Evolutionary conservation across 2,113 vertebrate species (phyloP).

Genomic region (Potamarius usumacintae): DNA sequence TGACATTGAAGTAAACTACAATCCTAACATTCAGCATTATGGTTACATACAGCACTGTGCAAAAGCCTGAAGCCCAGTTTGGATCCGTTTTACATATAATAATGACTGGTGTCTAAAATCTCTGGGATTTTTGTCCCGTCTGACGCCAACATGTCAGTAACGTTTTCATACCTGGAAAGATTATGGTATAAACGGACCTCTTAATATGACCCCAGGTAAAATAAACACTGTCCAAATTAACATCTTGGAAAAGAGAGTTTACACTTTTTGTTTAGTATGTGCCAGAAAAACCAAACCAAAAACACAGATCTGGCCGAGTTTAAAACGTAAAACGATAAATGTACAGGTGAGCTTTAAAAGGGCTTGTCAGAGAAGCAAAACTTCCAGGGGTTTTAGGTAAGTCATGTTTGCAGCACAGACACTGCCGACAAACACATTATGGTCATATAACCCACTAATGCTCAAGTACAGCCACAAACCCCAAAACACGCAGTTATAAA

Average conservation of each 20-base stretch:
- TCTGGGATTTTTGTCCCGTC: neutral
- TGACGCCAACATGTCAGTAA: neutral
- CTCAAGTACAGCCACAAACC: neutral
- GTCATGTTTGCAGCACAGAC: no score
- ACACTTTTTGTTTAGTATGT: neutral
- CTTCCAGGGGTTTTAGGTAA: neutral
- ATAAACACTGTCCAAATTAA: neutral
- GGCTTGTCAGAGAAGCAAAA: neutral
- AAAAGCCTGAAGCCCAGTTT: neutral
- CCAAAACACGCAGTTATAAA: neutral
- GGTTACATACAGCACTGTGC: constrained; percentile 14
- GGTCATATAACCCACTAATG: constrained; percentile 18
- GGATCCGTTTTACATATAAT: neutral
- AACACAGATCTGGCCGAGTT: neutral
- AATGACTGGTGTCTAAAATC: no score
- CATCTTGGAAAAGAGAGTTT: neutral
- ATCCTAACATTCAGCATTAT: constrained; percentile 10
- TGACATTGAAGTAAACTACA: neutral
- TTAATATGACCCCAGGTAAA: neutral
- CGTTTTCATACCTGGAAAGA: neutral
- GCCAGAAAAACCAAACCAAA: no score
- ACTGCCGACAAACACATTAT: neutral
- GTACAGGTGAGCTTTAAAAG: neutral
- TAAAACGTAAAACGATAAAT: neutral
- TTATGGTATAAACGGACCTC: neutral